Base-by-base conservation (phyloP, 2,113 vertebrate genomes). In the Ramphastos sulfuratus region DNA sequence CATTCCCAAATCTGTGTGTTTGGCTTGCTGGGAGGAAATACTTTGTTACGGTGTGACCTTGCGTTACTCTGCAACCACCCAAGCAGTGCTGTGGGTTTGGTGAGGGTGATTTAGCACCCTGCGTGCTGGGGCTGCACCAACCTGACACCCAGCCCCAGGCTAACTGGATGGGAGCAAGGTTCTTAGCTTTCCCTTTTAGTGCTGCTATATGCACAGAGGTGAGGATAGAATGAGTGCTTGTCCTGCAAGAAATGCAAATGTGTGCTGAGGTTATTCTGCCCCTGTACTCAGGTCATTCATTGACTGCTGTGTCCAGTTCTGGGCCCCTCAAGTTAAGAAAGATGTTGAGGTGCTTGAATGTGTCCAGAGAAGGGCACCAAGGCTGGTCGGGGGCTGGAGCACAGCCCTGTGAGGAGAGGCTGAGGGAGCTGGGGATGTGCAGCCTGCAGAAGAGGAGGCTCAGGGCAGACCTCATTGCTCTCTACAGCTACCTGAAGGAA, bases 201-300 rank as follows among this genome's bases (percentile, higher is more conserved):
- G 5, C 33, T 66, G 2, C n/a, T 20, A 2, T 13, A 5, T 0
- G 0, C 27, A 13, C 30, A 8, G 9, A 4, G 2, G 10, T 44
- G 30, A 44, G 54, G 25, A 18, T 48, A 44, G 71, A 73, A 27
- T 2, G 2, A 9, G 5, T 3, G 0, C 25, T 46, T 33, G 4
- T 46, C 56, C 63, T 54, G 24, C 15, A 14, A 56, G 60, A 83
- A 85, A 61, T 54, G 18, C 24, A 55, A 89, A 70, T 42, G 30
- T 7, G 2, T 65, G 50, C 13, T 15, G 42, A 44, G 42, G 37
- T 14, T 44, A 14, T 16, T 44, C 42, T 44, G 42, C 42, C 42
- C 42, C 15, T 44, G 15, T 44, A 15, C 42, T 44, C 42, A 44
- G 42, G 14, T 8, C 42, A 44, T 7, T 14, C 42, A 14, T 44